Conservation (phyloP, 2,113 vertebrate species). For the Sturnira hondurensis region DNA sequence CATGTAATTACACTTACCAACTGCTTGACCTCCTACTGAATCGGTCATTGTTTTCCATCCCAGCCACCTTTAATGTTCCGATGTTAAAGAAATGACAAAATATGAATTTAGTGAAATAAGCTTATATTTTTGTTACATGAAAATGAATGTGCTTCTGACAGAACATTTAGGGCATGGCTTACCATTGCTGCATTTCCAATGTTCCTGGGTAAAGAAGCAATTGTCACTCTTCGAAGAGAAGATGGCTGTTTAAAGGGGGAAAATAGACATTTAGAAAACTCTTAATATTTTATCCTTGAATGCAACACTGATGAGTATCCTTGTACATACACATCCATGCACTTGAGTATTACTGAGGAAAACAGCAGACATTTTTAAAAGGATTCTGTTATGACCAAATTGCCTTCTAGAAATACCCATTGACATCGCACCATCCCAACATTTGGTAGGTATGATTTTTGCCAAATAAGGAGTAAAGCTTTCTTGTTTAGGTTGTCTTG, state of each 20-base stretch:
- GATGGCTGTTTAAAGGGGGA: slow-evolving; percentile 73
- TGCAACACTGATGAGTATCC: background rate
- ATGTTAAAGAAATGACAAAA: slow-evolving; percentile 38
- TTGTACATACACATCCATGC: background rate
- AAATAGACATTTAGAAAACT: background rate
- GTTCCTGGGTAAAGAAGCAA: slow-evolving; percentile 87
- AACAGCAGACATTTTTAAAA: background rate
- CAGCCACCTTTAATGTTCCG: slow-evolving; percentile 44
- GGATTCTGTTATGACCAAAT: background rate
- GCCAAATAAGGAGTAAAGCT: background rate
- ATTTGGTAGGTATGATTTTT: background rate
- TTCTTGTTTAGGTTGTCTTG: background rate
- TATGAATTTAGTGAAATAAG: background rate
- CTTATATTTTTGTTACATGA: background rate
- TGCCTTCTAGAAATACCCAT: background rate
- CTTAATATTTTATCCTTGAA: background rate
- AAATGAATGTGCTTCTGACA: background rate
- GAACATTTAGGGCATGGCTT: slow-evolving; percentile 38
- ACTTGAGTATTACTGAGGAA: background rate
- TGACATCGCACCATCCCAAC: background rate
- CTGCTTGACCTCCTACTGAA: slow-evolving; percentile 80
- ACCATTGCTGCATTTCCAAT: slow-evolving; percentile 79
- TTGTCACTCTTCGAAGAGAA: slow-evolving; percentile 88
- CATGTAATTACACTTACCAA: slow-evolving; percentile 80
- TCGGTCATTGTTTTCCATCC: slow-evolving; percentile 74